Percentiles rank a stretch among this genome's conserved stretches.
phyloP scores from a whole-genome alignment of 1,140 invertebrate species.

The Drosophila dunni region DNA sequence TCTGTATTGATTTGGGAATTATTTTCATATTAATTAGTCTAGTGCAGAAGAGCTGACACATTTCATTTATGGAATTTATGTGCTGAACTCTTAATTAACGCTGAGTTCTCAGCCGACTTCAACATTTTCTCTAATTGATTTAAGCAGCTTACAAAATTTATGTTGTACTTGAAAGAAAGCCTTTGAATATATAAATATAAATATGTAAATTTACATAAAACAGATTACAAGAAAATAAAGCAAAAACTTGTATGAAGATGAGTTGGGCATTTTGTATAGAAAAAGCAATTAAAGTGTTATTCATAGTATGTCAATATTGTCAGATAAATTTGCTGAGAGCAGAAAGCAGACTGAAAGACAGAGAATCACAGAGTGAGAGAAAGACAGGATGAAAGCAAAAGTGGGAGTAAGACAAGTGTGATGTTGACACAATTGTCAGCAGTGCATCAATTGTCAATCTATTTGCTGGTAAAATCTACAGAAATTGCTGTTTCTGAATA shows the following conservation, averaged over 20 bases:
- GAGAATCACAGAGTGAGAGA: too few species aligned
- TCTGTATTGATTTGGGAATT: slow-evolving; percentile 23
- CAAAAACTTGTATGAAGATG: not conserved
- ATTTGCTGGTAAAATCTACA: slow-evolving; percentile 31
- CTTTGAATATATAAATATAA: not conserved
- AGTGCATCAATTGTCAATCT: slow-evolving; percentile 41
- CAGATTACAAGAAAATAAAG: not conserved
- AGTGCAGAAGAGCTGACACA: not conserved
- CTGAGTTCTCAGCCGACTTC: not conserved
- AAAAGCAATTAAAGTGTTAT: slow-evolving; percentile 15
- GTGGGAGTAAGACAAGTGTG: slow-evolving; percentile 6
- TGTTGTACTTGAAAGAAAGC: not conserved
- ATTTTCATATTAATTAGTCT: slow-evolving; percentile 60
- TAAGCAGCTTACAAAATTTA: slow-evolving; percentile 15
- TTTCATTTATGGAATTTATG: slow-evolving; percentile 14
- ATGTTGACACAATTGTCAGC: slow-evolving; percentile 37
- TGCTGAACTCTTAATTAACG: slow-evolving; percentile 33
- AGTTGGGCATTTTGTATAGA: not conserved
- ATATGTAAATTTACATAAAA: not conserved
- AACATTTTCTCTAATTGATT: slow-evolving; percentile 23
- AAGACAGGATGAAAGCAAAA: not conserved
- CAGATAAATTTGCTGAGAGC: not conserved
- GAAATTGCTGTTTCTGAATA: slow-evolving; percentile 24
- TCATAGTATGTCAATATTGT: slow-evolving; percentile 24
- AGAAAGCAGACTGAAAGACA: not conserved